Base-by-base conservation (phyloP, 1,140 invertebrate genomes). In the Pseudomyrmex flavicornis region DNA sequence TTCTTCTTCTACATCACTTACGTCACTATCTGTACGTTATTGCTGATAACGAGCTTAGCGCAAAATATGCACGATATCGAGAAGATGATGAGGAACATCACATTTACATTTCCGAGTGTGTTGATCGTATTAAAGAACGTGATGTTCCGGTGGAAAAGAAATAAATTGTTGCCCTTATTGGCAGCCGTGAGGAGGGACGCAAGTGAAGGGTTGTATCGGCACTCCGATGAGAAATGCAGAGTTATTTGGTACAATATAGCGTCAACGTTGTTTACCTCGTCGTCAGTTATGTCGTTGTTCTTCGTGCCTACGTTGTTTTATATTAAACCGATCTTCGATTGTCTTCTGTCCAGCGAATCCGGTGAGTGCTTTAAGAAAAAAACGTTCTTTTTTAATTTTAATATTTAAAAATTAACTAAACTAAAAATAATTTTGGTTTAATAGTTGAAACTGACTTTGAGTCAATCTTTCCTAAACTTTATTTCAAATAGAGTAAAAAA, bases 121-220 rank as follows among this genome's bases (percentile, higher is more conserved):
- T 65, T 86, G 69, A 86, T 88, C 70, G 35, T 86, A 13, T 48
- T 88, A 20, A 88, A 88, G 66, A 68, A 85, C 52, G n/a, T 82
- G 26, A 88, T 88, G 86, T 88, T 88, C 56, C 82, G 86, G 1
- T 13, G 82, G 69, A 88, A 88, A 35, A 86, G 61, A 73, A 56
- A 76, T 75, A 62, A 75, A 2, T 15, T 86, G 13, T 70, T 86
- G n/a, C 75, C 82, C 1, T 52, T 88, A 15, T 72, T 88, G 54
- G 13, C 35, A 59, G 69, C 26, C 8, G 70, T 88, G 12, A 82
- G 20, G 20, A 76, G n/a, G 48, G 76, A 88, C 52, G 69, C 85
- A 2, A 15, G 50, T 0, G 15, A 72, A 46, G 84, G 86, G 46
- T 22, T 87, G 52, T 85, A 85, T 69, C 73, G 26, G 10, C 46